Evolutionary conservation across 2,888 invertebrate species (phyloP).

Genomic region (Homarus gammarus): DNA sequence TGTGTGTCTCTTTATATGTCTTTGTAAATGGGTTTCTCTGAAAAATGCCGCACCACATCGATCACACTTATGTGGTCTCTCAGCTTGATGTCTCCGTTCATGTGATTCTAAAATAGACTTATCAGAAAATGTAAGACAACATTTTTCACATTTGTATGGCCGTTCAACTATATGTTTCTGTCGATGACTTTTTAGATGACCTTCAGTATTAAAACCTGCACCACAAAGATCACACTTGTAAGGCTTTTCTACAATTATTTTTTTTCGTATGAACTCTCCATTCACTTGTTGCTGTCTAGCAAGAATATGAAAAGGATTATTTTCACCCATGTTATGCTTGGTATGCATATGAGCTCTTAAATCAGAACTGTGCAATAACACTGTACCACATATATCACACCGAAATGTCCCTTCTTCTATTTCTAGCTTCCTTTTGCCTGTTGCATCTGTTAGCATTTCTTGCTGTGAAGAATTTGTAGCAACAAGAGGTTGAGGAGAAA

Average conservation of each 20-base stretch:
- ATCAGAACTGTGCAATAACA: conserved; percentile 46
- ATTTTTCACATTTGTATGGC: conserved; percentile 60
- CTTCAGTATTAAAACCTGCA: conserved; percentile 63
- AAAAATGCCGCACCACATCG: conserved; percentile 67
- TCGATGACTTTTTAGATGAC: conserved; percentile 59
- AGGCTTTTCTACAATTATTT: conserved; percentile 64
- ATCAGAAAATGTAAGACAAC: conserved; percentile 58
- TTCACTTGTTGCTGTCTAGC: conserved; percentile 60
- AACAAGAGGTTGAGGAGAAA: conserved; percentile 4
- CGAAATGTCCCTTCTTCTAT: conserved; percentile 46
- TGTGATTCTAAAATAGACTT: conserved; percentile 48
- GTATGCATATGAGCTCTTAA: conserved; percentile 52
- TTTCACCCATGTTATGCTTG: conserved; percentile 69
- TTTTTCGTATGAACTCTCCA: conserved; percentile 49
- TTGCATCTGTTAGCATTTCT: background rate
- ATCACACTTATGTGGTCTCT: conserved; percentile 61
- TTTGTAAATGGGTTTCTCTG: conserved; percentile 55
- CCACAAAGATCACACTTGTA: conserved; percentile 64
- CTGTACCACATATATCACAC: conserved; percentile 61
- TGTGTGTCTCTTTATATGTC: conserved; percentile 62
- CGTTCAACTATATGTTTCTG: conserved; percentile 52
- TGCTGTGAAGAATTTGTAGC: conserved; percentile 5
- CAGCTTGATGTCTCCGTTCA: conserved; percentile 59
- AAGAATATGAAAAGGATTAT: conserved; percentile 65
- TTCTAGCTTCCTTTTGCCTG: conserved; percentile 36